Percentiles rank a stretch among this genome's conserved stretches.
Conservation (phyloP, 1,140 invertebrate genomes). For the Lepeophtheirus salmonis region DNA sequence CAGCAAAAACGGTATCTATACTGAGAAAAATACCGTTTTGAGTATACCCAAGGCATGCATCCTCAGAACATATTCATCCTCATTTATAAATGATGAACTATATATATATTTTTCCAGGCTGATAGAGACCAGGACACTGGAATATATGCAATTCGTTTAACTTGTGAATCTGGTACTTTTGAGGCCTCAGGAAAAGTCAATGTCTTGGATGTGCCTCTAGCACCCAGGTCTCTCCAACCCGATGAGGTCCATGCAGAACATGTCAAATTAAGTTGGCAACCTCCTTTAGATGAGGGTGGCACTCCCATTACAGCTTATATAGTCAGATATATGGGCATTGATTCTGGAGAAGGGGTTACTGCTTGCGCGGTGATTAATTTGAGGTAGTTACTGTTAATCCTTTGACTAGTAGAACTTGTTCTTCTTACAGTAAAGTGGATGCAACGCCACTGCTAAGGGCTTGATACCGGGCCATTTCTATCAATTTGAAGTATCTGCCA, state of each 20-base stretch:
- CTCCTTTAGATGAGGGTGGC: constrained; percentile 81
- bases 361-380: constrained; percentile 49
- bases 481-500: constrained; percentile 82
- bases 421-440: constrained; percentile 70
- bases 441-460: constrained; percentile 63
- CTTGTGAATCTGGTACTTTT: constrained; percentile 17
- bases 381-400: neutral
- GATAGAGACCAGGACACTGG: constrained; percentile 14
- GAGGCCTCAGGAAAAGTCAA: constrained; percentile 16
- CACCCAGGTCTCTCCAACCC: constrained; percentile 69
- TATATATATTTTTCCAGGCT: constrained; percentile 7
- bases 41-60: constrained; percentile 13
- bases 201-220: constrained; percentile 30
- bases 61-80: neutral
- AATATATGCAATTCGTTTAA: constrained; percentile 12
- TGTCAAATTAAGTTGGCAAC: constrained; percentile 70
- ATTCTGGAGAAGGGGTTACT: constrained; percentile 81
- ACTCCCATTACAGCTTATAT: constrained; percentile 81
- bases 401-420: neutral
- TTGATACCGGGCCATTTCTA: constrained; percentile 77
- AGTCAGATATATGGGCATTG: constrained; percentile 85
- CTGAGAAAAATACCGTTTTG: constrained; percentile 15
- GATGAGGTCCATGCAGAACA: constrained; percentile 70
- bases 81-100: neutral
- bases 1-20: constrained; percentile 18